These are phyloP conservation scores for Hyalella azteca DNA, from an alignment of 2,888 invertebrate species.

Conservation along the genomic window DNA sequence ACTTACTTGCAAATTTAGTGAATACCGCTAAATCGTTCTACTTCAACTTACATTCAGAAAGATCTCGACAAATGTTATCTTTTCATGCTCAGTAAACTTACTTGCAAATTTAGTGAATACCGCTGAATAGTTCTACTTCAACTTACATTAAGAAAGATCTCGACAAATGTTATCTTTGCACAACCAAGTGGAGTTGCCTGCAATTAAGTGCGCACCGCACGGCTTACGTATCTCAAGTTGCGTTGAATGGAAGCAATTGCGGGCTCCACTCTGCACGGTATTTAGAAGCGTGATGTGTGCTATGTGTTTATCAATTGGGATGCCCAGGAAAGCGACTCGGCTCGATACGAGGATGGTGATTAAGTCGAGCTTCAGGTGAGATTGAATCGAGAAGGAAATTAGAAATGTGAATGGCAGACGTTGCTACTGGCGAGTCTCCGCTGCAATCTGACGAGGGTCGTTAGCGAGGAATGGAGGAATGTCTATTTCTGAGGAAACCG, in stretches of 20 bases:
- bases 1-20: no score
- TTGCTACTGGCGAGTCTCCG: background rate
- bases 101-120: no score
- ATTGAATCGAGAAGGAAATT: slow-evolving; percentile 32
- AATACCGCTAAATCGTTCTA: no score
- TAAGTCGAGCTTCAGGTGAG: background rate
- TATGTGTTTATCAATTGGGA: background rate
- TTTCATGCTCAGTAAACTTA: no score
- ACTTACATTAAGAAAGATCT: no score
- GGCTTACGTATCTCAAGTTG: background rate
- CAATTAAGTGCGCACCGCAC: no score
- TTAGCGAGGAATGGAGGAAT: background rate
- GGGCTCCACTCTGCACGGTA: background rate
- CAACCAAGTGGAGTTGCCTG: no score
- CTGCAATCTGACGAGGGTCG: slow-evolving; percentile 2
- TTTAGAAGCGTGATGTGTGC: slow-evolving; percentile 2
- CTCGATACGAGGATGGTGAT: slow-evolving; percentile 15
- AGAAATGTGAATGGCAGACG: slow-evolving; percentile 3
- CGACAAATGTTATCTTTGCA: no score
- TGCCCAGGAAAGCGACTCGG: background rate
- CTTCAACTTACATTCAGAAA: no score
- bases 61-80: no score
- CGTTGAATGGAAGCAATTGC: background rate
- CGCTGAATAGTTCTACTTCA: no score
- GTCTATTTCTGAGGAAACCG: slow-evolving; percentile 1